A percentile compares a stretch with the other conserved stretches of the same genome.
phyloP scores from a whole-genome alignment of 1,140 invertebrate genomes.

The roundworm (Caenorhabditis elegans) region DNA sequence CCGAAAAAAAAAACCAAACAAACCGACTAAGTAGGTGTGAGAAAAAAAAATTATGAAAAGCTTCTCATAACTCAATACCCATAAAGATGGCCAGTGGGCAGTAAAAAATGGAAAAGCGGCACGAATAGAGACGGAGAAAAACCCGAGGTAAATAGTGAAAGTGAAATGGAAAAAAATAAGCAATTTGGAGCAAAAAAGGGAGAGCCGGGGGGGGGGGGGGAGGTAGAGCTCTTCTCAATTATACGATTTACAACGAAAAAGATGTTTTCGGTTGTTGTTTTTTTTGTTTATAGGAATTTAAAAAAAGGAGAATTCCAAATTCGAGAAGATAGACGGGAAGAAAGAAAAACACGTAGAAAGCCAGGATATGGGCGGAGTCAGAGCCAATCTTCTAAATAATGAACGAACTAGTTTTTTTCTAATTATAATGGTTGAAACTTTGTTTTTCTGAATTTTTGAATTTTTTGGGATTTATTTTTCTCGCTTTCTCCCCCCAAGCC shows the following conservation, averaged over 20 bases:
- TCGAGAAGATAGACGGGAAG: too few relatives aligned
- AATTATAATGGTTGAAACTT: too few relatives aligned
- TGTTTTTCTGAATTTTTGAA: too few relatives aligned
- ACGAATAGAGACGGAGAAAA: neutral
- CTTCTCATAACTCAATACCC: neutral
- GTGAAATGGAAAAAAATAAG: constrained; percentile 5
- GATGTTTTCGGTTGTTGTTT: neutral
- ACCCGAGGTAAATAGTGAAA: neutral
- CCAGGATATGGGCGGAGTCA: too few relatives aligned
- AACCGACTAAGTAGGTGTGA: neutral
- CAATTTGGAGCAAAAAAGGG: neutral
- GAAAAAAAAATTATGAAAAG: too few relatives aligned
- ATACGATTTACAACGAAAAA: neutral
- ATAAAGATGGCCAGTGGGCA: neutral
- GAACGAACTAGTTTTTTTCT: too few relatives aligned
- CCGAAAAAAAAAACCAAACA: neutral
- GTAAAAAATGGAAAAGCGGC: neutral
- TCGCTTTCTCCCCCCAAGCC: too few relatives aligned
- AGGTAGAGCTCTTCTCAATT: neutral
- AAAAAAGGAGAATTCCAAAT: neutral
- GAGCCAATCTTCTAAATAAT: too few relatives aligned
- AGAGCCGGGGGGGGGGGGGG: neutral
- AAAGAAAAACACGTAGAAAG: too few relatives aligned
- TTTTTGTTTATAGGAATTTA: neutral
- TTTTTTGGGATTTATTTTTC: too few relatives aligned